Conservation (phyloP, 1,140 invertebrate species). For the Drosophila dunni region DNA sequence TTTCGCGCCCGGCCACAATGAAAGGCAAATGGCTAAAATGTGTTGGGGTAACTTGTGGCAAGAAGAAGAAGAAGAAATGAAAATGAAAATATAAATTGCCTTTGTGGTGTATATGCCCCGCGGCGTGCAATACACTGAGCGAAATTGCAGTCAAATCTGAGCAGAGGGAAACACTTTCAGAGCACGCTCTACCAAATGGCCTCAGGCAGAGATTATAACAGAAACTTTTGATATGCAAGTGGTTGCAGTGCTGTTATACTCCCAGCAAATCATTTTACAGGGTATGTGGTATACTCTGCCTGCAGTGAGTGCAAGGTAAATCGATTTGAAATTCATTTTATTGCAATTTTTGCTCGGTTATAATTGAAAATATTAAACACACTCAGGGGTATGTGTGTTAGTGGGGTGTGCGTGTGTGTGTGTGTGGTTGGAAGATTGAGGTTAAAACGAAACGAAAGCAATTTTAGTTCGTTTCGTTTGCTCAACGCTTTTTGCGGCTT, state of each 20-base stretch:
- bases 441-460: slow-evolving; percentile 9
- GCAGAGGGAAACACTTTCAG: slow-evolving; percentile 1
- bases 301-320: slow-evolving; percentile 23
- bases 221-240: not conserved
- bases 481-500: slow-evolving; percentile 64
- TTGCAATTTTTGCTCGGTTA: not conserved
- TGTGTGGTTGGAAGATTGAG: slow-evolving; percentile 1
- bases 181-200: not conserved
- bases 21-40: slow-evolving; percentile 53
- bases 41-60: slow-evolving; percentile 37
- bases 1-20: slow-evolving; percentile 66
- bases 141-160: slow-evolving; percentile 38
- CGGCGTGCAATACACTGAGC: slow-evolving; percentile 34
- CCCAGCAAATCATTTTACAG: not conserved
- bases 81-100: slow-evolving; percentile 76
- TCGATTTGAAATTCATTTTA: slow-evolving; percentile 35
- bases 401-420: not conserved
- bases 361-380: slow-evolving; percentile 7
- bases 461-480: slow-evolving; percentile 63
- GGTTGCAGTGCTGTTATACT: not conserved
- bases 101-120: slow-evolving; percentile 46
- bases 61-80: slow-evolving; percentile 44
- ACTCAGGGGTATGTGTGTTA: not conserved
- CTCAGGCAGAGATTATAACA: not conserved
- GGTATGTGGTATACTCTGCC: not conserved